Percentiles rank a stretch among this genome's conserved stretches.
phyloP scores from a whole-genome alignment of 2,113 vertebrate genomes.

The Fulica atra region DNA sequence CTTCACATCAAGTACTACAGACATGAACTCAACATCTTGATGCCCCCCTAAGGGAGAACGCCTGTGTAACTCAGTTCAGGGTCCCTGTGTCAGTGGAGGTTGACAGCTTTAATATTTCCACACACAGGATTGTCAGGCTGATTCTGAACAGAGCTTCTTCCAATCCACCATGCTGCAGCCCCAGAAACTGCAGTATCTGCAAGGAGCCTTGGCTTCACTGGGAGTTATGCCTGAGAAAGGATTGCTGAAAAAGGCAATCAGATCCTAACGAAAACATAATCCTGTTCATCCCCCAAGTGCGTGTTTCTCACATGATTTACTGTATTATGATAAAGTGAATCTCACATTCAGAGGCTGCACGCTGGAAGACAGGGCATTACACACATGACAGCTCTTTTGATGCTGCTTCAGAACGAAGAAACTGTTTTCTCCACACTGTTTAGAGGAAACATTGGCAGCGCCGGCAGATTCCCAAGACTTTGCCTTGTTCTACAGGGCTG shows the following conservation, averaged over 20 bases:
- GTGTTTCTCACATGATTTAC: background rate
- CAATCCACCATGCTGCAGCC: background rate
- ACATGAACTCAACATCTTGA: background rate
- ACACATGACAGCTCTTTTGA: slow-evolving; percentile 1
- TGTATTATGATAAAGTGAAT: background rate
- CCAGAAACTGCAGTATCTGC: background rate
- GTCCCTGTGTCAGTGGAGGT: background rate
- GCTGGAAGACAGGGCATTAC: background rate
- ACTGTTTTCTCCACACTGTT: background rate
- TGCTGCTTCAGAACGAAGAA: background rate
- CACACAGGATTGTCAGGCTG: background rate
- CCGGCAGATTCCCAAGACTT: background rate
- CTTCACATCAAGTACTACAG: background rate
- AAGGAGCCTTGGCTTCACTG: background rate
- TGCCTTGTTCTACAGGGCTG: background rate
- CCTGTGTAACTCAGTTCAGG: background rate
- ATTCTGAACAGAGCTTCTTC: background rate
- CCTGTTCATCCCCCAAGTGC: background rate
- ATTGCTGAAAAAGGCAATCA: background rate
- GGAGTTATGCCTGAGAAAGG: background rate
- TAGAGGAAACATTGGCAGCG: background rate
- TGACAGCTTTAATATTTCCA: background rate
- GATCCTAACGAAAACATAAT: background rate
- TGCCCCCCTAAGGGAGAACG: background rate
- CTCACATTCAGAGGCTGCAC: background rate